Conservation (phyloP, 1,140 invertebrate genomes). For the Drosophila ironensis region DNA sequence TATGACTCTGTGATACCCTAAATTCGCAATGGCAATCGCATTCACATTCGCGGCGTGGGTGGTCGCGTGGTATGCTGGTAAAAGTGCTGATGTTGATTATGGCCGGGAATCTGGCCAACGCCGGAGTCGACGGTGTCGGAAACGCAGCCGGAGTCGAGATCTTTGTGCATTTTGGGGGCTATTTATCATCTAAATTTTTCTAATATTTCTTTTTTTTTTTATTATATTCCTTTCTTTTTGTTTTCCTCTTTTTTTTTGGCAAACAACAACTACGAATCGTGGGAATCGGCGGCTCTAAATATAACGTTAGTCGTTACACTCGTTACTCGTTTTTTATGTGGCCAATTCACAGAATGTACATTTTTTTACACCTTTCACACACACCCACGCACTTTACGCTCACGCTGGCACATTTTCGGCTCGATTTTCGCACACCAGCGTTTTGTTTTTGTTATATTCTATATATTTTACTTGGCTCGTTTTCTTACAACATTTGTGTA, state of each 20-base stretch:
- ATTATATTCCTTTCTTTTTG: background rate
- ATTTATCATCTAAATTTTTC: background rate
- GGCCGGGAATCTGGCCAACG: constrained; percentile 29
- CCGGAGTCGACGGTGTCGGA: constrained; percentile 28
- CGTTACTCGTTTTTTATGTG: constrained; percentile 72
- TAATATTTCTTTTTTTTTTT: background rate
- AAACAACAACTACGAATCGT: constrained; percentile 46
- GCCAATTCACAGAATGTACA: constrained; percentile 76
- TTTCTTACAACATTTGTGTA: background rate
- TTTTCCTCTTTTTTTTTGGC: background rate
- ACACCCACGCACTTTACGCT: constrained; percentile 62
- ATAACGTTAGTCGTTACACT: constrained; percentile 70
- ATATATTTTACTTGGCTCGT: constrained; percentile 10
- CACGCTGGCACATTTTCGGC: constrained; percentile 47
- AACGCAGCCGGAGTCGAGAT: constrained; percentile 57
- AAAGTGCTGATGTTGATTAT: constrained; percentile 61
- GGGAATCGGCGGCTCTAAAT: constrained; percentile 56
- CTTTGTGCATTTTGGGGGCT: constrained; percentile 67
- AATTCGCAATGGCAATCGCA: background rate
- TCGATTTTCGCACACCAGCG: constrained; percentile 43
- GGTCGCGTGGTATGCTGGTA: constrained; percentile 67
- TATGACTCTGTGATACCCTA: constrained; percentile 20
- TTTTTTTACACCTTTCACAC: constrained; percentile 78
- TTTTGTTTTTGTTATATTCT: constrained; percentile 29
- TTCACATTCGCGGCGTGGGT: constrained; percentile 61